Conservation (phyloP, 92 coral and sea anemone species). For the Zoanthus solanderi region DNA sequence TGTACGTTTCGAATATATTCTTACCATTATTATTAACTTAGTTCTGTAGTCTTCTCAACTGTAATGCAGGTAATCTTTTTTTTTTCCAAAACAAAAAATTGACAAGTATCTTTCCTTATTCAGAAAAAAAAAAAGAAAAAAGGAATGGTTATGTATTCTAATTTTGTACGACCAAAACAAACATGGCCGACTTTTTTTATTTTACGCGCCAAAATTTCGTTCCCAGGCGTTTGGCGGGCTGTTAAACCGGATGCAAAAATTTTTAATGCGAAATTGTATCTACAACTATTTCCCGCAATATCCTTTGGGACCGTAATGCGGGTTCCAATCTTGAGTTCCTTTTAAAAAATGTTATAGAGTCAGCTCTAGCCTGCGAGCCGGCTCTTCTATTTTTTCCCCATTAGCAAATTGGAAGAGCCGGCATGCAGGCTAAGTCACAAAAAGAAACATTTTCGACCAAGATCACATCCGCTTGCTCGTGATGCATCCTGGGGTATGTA, state of each 20-base stretch:
- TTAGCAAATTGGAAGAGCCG: too few species aligned
- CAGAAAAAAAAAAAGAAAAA: too few species aligned
- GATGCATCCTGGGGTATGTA: slow-evolving; percentile 14
- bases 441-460: background rate
- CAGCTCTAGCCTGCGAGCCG: too few species aligned
- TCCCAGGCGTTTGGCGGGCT: slow-evolving; percentile 33
- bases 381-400: too few species aligned
- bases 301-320: too few species aligned
- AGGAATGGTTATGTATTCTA: background rate
- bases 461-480: slow-evolving; percentile 55
- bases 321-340: too few species aligned
- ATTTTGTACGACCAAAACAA: background rate
- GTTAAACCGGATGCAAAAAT: slow-evolving; percentile 2
- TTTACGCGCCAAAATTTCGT: slow-evolving; percentile 48
- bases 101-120: background rate
- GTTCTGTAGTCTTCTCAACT: background rate
- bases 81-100: background rate
- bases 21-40: slow-evolving; percentile 19
- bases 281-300: too few species aligned
- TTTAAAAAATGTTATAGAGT: too few species aligned
- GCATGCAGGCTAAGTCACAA: too few species aligned
- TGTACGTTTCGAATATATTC: background rate
- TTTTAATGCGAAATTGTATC: too few species aligned
- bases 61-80: background rate
- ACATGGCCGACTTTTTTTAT: slow-evolving; percentile 38